These are phyloP conservation scores for Cremastobaeus sp. DNA, from an alignment of 2,888 invertebrate genomes.

Conservation along the genomic window DNA sequence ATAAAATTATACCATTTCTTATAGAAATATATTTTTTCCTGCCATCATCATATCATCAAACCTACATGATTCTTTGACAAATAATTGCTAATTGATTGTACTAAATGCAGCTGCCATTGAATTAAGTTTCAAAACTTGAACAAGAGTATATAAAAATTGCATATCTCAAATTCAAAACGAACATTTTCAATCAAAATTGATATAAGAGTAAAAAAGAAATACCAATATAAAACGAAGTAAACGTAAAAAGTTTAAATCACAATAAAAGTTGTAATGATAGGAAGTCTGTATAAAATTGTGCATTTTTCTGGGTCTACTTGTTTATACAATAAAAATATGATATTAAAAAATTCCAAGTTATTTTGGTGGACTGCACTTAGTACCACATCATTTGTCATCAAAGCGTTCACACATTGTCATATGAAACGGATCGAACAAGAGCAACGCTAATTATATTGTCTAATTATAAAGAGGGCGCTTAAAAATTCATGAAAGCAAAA, in stretches of 20 bases:
- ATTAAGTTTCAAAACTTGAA: no score
- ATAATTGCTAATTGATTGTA: slow-evolving; percentile 19
- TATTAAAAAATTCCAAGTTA: no score
- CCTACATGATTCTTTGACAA: slow-evolving; percentile 11
- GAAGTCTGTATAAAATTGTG: slow-evolving; percentile 1
- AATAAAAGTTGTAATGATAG: no score
- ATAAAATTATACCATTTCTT: slow-evolving; percentile 19
- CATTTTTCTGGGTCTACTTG: no score
- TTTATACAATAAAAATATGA: no score
- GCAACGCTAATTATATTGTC: slow-evolving; percentile 11
- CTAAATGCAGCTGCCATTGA: slow-evolving; percentile 31
- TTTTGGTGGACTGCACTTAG: slow-evolving; percentile 21
- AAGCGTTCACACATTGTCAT: background rate
- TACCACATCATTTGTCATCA: slow-evolving; percentile 4
- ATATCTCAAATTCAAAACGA: no score
- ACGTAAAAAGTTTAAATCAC: no score
- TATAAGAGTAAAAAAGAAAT: no score
- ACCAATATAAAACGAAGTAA: no score
- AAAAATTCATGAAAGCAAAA: slow-evolving; percentile 15
- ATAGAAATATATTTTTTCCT: slow-evolving; percentile 53
- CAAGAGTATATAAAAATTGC: no score
- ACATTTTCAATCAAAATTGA: no score
- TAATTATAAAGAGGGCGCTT: slow-evolving; percentile 16
- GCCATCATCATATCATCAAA: slow-evolving; percentile 24
- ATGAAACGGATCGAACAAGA: slow-evolving; percentile 15